phyloP scores from a whole-genome alignment of 2,113 vertebrate genomes.

The Calidris pugnax region DNA sequence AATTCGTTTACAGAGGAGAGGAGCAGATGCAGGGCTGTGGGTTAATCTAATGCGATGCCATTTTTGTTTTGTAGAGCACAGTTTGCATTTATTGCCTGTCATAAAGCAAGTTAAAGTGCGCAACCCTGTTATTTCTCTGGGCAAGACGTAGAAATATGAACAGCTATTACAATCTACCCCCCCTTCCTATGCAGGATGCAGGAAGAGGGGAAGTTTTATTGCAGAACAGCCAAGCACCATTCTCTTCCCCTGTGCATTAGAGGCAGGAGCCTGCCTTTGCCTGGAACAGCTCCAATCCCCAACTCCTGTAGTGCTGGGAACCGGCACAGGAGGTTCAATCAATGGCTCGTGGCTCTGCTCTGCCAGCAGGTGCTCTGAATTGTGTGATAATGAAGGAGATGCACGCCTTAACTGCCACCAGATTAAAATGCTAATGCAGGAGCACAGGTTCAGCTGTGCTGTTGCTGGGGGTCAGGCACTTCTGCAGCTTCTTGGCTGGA shows the following conservation, averaged over 20 bases:
- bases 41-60: neutral
- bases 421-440: neutral
- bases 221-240: neutral
- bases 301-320: neutral
- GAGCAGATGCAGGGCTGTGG: neutral
- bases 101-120: neutral
- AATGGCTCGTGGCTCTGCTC: neutral
- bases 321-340: rapidly evolving
- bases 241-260: neutral
- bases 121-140: neutral
- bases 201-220: neutral
- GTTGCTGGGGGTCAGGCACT: rapidly evolving
- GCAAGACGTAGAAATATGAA: neutral
- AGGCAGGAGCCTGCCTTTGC: neutral
- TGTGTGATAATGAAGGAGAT: neutral
- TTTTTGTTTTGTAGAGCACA: neutral
- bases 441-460: neutral
- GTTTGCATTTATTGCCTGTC: neutral
- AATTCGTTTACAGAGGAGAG: neutral
- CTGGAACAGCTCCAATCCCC: neutral
- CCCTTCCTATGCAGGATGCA: neutral
- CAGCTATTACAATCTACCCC: rapidly evolving
- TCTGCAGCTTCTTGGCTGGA: rapidly evolving
- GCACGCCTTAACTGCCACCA: neutral
- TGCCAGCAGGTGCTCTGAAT: neutral